Conservation (phyloP, 2,797 vertebrate species). For the Thunnus albacares region DNA sequence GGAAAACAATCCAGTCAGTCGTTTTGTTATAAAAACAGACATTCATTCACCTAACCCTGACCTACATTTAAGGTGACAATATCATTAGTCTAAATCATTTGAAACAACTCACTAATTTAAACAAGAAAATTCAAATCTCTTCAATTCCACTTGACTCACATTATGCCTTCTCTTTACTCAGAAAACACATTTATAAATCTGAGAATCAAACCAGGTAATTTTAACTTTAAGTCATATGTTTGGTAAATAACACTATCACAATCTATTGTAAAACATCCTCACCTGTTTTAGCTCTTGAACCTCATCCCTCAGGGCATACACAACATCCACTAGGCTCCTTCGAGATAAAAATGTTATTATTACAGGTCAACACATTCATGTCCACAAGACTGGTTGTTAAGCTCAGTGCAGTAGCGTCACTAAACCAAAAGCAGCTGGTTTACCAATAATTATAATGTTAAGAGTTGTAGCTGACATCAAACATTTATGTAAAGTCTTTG, state of each 20-base stretch:
- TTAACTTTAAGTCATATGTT: background rate
- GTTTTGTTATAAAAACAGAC: background rate
- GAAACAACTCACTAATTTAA: background rate
- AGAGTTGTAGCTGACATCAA: background rate
- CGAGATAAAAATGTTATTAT: constrained; percentile 44
- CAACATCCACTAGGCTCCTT: constrained; percentile 98
- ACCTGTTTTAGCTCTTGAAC: constrained; percentile 98
- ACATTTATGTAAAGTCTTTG: background rate
- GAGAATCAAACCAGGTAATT: background rate
- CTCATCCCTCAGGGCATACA: constrained; percentile 97
- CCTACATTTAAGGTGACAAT: background rate
- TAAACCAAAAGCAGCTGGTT: background rate
- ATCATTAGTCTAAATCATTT: background rate
- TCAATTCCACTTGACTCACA: no score
- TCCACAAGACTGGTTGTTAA: background rate
- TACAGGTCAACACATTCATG: constrained; percentile 7
- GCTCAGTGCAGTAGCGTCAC: background rate
- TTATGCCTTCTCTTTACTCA: no score
- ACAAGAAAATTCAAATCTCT: background rate
- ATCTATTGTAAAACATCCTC: constrained; percentile 2
- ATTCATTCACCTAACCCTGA: background rate
- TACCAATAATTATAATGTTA: background rate
- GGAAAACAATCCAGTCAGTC: constrained; percentile 9
- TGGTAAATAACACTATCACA: background rate
- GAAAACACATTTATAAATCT: background rate